These are phyloP conservation scores for Bombylius discolor DNA, from an alignment of 2,888 invertebrate species.

Conservation along the genomic window DNA sequence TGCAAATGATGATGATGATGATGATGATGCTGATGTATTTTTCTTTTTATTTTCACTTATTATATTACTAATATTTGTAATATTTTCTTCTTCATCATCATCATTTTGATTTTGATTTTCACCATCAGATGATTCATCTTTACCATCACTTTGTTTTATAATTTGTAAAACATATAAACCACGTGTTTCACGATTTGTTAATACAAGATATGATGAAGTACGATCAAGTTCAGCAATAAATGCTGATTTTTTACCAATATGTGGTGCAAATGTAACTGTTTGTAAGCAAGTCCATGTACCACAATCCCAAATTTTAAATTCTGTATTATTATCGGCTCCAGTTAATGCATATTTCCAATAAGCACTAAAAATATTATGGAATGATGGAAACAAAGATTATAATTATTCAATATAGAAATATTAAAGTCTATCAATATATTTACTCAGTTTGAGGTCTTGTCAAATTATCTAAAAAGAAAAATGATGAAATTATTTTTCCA, in stretches of 20 bases:
- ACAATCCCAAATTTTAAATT: slow-evolving; percentile 88
- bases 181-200: slow-evolving; percentile 76
- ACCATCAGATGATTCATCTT: not conserved
- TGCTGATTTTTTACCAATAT: slow-evolving; percentile 13
- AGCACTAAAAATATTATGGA: slow-evolving; percentile 32
- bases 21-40: not conserved
- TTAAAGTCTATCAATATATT: slow-evolving; percentile 29
- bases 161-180: slow-evolving; percentile 73
- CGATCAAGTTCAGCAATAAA: slow-evolving; percentile 62
- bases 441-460: slow-evolving; percentile 65
- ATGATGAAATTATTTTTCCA: slow-evolving; percentile 70
- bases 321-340: slow-evolving; percentile 77
- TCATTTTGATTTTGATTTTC: not conserved
- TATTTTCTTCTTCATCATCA: not conserved
- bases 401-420: not conserved
- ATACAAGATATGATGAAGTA: slow-evolving; percentile 70
- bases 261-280: slow-evolving; percentile 53
- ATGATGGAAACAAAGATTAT: not conserved
- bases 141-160: slow-evolving; percentile 43
- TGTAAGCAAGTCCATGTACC: slow-evolving; percentile 92
- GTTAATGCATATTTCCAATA: slow-evolving; percentile 96
- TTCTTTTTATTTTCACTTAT: not conserved
- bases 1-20: slow-evolving; percentile 31
- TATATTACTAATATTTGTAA: not conserved
- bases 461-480: slow-evolving; percentile 91